phyloP scores from a whole-genome alignment of 2,797 vertebrate genomes.

The Aselliscus stoliczkanus region DNA sequence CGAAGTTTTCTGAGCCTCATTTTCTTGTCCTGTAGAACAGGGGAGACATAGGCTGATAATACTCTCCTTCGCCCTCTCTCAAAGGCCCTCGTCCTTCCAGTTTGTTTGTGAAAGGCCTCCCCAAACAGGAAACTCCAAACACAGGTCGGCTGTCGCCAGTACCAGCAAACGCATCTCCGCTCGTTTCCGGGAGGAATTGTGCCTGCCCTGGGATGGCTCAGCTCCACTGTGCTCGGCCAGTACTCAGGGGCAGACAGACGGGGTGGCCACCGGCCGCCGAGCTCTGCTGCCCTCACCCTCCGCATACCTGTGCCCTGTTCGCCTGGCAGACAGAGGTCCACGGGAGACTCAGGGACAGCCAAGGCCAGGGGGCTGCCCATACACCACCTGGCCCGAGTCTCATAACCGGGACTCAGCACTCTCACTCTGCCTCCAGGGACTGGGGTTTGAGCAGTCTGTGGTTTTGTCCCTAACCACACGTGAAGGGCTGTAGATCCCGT shows the following conservation, averaged over 20 bases:
- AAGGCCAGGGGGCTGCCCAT: not conserved
- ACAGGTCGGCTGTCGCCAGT: not conserved
- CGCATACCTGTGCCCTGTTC: accelerated
- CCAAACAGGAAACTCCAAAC: not conserved
- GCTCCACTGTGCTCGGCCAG: too few species aligned
- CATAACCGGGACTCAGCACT: not conserved
- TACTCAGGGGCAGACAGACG: not conserved
- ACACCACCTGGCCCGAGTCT: not conserved
- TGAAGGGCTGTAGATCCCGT: not conserved
- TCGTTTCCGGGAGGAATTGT: not conserved
- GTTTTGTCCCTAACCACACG: conserved; percentile 49
- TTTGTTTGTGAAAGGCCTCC: not conserved
- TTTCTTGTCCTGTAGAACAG: not conserved
- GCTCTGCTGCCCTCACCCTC: not conserved
- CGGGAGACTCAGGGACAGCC: not conserved
- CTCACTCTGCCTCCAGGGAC: not conserved
- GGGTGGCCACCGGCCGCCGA: not conserved
- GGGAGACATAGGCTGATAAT: not conserved
- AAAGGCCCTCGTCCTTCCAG: not conserved
- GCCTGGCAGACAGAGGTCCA: not conserved
- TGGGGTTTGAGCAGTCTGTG: not conserved
- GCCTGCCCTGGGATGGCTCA: not conserved
- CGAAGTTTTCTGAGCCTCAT: not conserved
- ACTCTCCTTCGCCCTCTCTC: not conserved
- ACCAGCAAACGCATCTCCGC: not conserved